Evolutionary conservation across 2,888 invertebrate genomes (phyloP).

Genomic region (Polyommatus iphigenia): DNA sequence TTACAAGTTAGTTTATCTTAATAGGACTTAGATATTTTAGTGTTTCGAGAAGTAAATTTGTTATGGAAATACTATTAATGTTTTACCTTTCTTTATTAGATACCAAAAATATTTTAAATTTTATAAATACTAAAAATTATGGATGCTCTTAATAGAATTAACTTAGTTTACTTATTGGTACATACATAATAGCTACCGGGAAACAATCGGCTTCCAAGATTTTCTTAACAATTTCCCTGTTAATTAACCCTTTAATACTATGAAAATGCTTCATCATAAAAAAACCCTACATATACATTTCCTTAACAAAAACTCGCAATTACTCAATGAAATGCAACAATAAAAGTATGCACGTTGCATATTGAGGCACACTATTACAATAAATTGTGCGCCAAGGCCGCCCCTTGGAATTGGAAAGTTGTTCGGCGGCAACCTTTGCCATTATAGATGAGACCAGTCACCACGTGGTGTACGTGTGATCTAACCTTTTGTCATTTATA

Average conservation of each 20-base stretch:
- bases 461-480: slow-evolving; percentile 44
- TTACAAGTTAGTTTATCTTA: no score
- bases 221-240: background rate
- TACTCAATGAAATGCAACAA: slow-evolving; percentile 18
- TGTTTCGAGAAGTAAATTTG: no score
- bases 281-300: background rate
- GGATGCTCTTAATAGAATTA: no score
- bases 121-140: no score
- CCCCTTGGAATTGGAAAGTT: slow-evolving; percentile 76
- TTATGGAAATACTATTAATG: no score
- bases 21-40: no score
- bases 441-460: slow-evolving; percentile 46
- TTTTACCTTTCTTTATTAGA: no score
- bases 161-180: no score
- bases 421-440: slow-evolving; percentile 55
- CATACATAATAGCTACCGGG: background rate
- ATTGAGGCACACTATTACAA: slow-evolving; percentile 36
- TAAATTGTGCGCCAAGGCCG: slow-evolving; percentile 57
- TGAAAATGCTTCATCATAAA: background rate
- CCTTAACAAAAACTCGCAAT: background rate
- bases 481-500: slow-evolving; percentile 41
- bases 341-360: slow-evolving; percentile 17
- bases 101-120: no score
- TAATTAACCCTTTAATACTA: background rate
- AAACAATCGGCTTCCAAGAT: background rate